Percentiles rank a stretch among this genome's conserved stretches.
Conservation (phyloP, 2,113 vertebrate species). For the Chloroceryle aenea region DNA sequence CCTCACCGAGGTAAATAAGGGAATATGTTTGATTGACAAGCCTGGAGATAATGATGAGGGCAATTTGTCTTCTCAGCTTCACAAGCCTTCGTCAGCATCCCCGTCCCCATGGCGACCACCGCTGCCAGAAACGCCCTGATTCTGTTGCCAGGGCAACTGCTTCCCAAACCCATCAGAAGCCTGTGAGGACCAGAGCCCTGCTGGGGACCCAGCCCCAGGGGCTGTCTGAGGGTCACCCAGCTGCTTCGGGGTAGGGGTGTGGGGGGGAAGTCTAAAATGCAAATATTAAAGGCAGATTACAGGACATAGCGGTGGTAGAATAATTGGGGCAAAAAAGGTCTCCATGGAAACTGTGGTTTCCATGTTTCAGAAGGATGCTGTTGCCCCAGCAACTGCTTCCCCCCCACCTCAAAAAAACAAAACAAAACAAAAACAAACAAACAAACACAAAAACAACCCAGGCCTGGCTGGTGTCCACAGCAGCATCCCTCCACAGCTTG, state of each 20-base stretch:
- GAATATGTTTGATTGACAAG: slow-evolving; percentile 83
- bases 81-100: slow-evolving; percentile 89
- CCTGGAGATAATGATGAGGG: slow-evolving; percentile 84
- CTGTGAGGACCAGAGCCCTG: slow-evolving; percentile 7
- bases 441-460: too few species aligned
- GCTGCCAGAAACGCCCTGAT: slow-evolving; percentile 84
- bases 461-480: slow-evolving; percentile 72
- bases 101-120: slow-evolving; percentile 88
- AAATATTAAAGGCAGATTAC: slow-evolving; percentile 26
- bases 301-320: slow-evolving; percentile 22
- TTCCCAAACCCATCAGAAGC: slow-evolving; percentile 74
- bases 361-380: slow-evolving; percentile 76
- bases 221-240: slow-evolving; percentile 4
- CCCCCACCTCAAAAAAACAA: too few species aligned
- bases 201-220: not conserved
- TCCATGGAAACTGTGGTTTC: slow-evolving; percentile 77
- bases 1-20: slow-evolving; percentile 75
- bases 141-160: slow-evolving; percentile 87
- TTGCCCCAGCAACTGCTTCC: slow-evolving; percentile 76
- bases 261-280: not conserved
- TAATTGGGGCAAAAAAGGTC: slow-evolving; percentile 81
- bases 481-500: not conserved
- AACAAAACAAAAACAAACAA: too few species aligned
- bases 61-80: slow-evolving; percentile 85
- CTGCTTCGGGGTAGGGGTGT: not conserved